Base-by-base conservation (phyloP, 2,113 vertebrate species). In the Amphilophus citrinellus region DNA sequence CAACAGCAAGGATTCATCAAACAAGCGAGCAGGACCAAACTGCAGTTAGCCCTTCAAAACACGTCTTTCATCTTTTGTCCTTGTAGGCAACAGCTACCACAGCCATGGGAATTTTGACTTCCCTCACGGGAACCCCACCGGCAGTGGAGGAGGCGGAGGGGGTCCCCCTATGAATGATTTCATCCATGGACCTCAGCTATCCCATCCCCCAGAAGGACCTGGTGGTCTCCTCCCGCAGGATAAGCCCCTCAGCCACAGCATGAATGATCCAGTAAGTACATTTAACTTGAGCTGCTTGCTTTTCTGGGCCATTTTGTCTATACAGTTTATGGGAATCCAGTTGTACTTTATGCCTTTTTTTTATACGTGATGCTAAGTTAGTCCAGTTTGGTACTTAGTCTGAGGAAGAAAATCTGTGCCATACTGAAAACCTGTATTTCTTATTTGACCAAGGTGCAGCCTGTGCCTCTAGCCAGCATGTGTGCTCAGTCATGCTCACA, bases 181-280 rank as follows among this genome's bases (percentile, higher is more conserved):
- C 96, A 99, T 99, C 96, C 98, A 99, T 1, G 98, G 96, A 30
- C 98, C 98, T 53, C 98, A 99, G 94, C 97, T 99, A 77, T 99
- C 98, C 17, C 98, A 99, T 87, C 98, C 98, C 4, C 98, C 98
- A 3, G 98, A 99, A 83, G 97, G 97, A 95, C 97, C 98, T 14
- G 97, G 94, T 89, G 97, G 97, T 93, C 98, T 99, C 94, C 97
- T 98, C 82, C 92, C 97, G 82, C 97, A 98, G 0, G 98, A 99
- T 94, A 99, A 99, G 87, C 97, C 98, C 82, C 97, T 99, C 84
- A 97, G 95, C 86, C 98, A 99, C 85, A 95, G 96, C 95, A 98
- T 99, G 97, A 97, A 96, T 73, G 98, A 99, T 94, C 92, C 97
- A 94, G 98, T 99, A 96, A 98, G 98, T 97, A 89, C 10, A 58